Conservation (phyloP, 2,797 vertebrate genomes). For the Chiloscyllium punctatum region DNA sequence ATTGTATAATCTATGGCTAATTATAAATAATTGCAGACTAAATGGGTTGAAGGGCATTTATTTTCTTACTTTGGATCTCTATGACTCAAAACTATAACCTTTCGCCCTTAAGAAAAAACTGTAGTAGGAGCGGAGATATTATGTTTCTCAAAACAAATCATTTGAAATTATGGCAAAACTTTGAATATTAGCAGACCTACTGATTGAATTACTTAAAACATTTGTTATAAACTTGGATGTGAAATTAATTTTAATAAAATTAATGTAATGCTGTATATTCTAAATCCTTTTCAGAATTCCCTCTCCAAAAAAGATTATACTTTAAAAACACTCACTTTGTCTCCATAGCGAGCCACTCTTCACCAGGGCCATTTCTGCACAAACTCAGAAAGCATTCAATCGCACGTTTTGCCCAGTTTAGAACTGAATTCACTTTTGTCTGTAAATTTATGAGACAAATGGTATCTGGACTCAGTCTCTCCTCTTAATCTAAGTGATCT, state of each 20-base stretch:
- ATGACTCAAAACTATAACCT: background rate
- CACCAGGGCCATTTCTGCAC: constrained; percentile 58
- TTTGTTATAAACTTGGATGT: background rate
- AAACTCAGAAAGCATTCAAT: background rate
- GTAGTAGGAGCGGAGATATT: background rate
- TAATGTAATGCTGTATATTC: background rate
- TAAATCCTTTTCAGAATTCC: background rate
- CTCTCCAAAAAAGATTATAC: background rate
- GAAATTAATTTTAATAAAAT: background rate
- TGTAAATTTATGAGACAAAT: background rate
- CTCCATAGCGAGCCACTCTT: constrained; percentile 70
- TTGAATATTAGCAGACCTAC: background rate
- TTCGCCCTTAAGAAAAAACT: background rate
- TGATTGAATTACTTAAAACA: background rate
- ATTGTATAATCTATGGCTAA: background rate
- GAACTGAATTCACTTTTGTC: background rate
- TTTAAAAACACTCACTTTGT: constrained; percentile 59
- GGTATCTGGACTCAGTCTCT: background rate
- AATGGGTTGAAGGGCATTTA: too few species aligned
- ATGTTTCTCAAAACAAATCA: background rate
- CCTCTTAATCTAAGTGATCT: background rate
- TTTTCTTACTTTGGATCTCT: too few species aligned
- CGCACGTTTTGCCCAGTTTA: background rate
- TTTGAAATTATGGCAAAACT: background rate
- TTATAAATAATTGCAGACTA: background rate